Conservation (phyloP, 2,113 vertebrate genomes). For the Scopus umbretta region DNA sequence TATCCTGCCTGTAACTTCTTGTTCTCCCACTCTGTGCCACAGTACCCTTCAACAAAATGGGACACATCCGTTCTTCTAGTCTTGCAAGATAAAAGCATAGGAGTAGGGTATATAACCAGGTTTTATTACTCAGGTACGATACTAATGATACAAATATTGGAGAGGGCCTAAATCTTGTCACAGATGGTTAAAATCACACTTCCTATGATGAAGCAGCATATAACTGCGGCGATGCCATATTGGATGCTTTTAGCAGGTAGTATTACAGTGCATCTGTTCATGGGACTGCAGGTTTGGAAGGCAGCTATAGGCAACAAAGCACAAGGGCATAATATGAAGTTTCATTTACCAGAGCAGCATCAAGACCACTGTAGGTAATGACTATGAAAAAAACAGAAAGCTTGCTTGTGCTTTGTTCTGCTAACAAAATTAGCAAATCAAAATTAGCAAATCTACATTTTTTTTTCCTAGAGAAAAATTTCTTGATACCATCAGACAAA, state of each 20-base stretch:
- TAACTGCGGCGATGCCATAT: rapidly evolving
- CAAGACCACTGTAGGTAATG: too few species aligned
- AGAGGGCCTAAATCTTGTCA: not conserved
- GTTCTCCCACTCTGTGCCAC: not conserved
- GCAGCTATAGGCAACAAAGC: not conserved
- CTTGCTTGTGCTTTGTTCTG: not conserved
- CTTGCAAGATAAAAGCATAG: too few species aligned
- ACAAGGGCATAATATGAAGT: too few species aligned
- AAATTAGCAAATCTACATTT: not conserved
- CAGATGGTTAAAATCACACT: not conserved
- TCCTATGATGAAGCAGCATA: not conserved
- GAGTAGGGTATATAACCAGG: too few species aligned
- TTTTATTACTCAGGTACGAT: not conserved
- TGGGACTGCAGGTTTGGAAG: not conserved
- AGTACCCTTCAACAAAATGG: not conserved
- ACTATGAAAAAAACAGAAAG: not conserved
- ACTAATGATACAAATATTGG: not conserved
- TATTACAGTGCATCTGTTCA: not conserved
- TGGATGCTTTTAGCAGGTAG: not conserved
- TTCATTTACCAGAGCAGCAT: not conserved
- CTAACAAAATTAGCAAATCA: not conserved
- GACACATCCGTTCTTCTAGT: not conserved
- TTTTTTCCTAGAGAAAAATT: not conserved
- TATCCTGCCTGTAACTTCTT: not conserved
- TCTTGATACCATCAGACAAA: not conserved